Conservation (phyloP, 1,140 invertebrate genomes). For the Gyrodactylus salaris region DNA sequence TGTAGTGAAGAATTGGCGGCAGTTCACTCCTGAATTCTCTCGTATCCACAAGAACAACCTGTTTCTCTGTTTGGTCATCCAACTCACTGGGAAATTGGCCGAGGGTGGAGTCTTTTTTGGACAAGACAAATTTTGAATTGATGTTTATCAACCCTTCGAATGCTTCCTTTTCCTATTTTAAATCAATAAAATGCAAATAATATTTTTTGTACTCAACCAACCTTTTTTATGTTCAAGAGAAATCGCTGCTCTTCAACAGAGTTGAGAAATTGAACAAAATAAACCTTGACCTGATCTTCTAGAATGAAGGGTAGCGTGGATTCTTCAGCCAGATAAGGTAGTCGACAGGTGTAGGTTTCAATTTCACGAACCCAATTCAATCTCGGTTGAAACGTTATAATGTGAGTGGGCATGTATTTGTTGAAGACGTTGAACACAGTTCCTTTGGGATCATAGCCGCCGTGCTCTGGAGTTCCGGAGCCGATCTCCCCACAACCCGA, state of each 20-base stretch:
- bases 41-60: slow-evolving; percentile 58
- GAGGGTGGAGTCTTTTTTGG: neutral
- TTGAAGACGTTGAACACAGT: neutral
- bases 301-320: neutral
- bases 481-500: neutral
- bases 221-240: neutral
- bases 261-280: neutral
- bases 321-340: neutral
- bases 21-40: slow-evolving; percentile 83
- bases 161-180: slow-evolving; percentile 5
- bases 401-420: neutral
- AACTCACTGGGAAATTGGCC: neutral
- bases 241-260: slow-evolving; percentile 3
- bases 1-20: slow-evolving; percentile 57
- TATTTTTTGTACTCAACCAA: too few species aligned
- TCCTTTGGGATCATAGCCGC: neutral
- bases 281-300: neutral
- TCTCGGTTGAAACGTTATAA: neutral
- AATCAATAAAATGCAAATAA: neutral
- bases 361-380: neutral
- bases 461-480: neutral
- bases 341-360: neutral
- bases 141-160: neutral
- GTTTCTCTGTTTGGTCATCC: neutral
- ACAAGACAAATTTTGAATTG: neutral